phyloP scores from a whole-genome alignment of 2,888 invertebrate species.

The Drosophila percnosoma region DNA sequence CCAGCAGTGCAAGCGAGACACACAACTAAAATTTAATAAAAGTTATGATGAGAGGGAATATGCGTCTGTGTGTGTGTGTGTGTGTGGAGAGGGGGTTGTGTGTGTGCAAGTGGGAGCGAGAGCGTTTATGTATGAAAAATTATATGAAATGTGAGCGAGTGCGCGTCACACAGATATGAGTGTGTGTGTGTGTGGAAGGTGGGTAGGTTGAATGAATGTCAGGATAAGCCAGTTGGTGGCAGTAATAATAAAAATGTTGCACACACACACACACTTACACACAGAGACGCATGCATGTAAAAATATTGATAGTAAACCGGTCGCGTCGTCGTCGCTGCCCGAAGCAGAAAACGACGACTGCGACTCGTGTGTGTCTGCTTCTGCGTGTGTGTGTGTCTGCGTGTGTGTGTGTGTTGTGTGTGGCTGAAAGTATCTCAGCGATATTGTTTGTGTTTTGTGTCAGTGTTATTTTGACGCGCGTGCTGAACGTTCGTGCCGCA shows the following conservation, averaged over 20 bases:
- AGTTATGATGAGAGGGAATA: constrained; percentile 78
- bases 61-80: constrained; percentile 35
- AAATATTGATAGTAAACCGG: constrained; percentile 69
- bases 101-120: constrained; percentile 64
- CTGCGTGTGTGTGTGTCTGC: constrained; percentile 1
- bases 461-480: constrained; percentile 85
- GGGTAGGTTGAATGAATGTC: constrained; percentile 79
- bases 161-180: constrained; percentile 37
- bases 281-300: constrained; percentile 45
- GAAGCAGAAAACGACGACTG: constrained; percentile 54
- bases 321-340: constrained; percentile 52
- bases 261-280: constrained; percentile 36
- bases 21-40: constrained; percentile 74
- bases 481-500: constrained; percentile 83
- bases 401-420: constrained; percentile 34
- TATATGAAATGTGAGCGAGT: constrained; percentile 77
- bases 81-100: constrained; percentile 24
- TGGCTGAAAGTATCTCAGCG: constrained; percentile 62
- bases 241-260: constrained; percentile 75
- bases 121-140: constrained; percentile 74
- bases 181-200: constrained; percentile 61
- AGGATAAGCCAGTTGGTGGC: constrained; percentile 66
- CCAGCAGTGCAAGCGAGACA: constrained; percentile 48
- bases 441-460: constrained; percentile 85
- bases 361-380: constrained; percentile 34